Evolutionary conservation across 2,113 vertebrate genomes (phyloP).

Genomic region (Suricata suricatta): DNA sequence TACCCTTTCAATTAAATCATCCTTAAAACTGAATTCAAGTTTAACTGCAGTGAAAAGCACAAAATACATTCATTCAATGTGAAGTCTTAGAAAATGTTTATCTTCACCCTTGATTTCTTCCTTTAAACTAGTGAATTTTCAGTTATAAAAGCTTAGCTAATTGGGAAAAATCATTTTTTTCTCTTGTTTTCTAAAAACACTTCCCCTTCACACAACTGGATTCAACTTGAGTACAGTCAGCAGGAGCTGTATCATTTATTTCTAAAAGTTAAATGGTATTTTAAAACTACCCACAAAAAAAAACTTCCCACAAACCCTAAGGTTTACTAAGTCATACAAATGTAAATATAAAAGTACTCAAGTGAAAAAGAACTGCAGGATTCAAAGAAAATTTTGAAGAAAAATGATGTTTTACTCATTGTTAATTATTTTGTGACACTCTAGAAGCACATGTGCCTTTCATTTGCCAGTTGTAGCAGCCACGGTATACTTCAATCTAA

Average conservation of each 20-base stretch:
- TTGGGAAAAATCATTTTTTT: constrained; percentile 61
- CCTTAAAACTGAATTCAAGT: constrained; percentile 75
- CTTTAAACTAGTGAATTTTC: constrained; percentile 79
- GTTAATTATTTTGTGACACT: neutral
- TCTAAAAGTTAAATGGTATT: constrained; percentile 20
- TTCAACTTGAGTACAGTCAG: constrained; percentile 74
- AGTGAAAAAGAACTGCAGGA: neutral
- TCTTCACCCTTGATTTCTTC: constrained; percentile 80
- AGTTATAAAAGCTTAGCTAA: constrained; percentile 76
- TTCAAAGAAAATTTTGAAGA: neutral
- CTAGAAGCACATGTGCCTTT: neutral
- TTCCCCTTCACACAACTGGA: constrained; percentile 65
- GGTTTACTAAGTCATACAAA: neutral
- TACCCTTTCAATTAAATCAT: constrained; percentile 73
- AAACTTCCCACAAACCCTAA: no score
- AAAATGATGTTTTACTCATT: neutral
- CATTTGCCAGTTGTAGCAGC: neutral
- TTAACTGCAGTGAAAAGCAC: constrained; percentile 58
- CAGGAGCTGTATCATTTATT: constrained; percentile 35
- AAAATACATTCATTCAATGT: constrained; percentile 77
- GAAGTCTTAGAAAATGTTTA: constrained; percentile 79
- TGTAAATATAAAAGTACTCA: neutral
- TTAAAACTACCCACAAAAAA: neutral
- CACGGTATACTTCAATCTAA: neutral
- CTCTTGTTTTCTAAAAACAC: constrained; percentile 74